These are phyloP conservation scores for Sebastes vulpes DNA, from an alignment of 2,797 vertebrate genomes.

Conservation along the genomic window DNA sequence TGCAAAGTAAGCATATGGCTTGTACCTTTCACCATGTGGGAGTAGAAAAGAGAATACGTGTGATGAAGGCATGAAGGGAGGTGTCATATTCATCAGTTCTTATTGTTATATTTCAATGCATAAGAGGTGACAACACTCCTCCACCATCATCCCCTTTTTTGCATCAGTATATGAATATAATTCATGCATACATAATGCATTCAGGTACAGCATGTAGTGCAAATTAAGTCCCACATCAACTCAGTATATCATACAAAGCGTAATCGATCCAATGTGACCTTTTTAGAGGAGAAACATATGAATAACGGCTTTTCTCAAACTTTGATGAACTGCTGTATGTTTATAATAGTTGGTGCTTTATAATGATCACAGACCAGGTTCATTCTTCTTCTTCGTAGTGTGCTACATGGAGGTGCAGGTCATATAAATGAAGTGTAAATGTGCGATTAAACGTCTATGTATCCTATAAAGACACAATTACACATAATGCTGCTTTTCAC, in stretches of 20 bases:
- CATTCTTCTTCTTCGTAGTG: neutral
- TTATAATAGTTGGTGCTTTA: neutral
- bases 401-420: neutral
- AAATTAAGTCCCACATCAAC: neutral
- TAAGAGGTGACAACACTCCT: neutral
- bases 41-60: neutral
- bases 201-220: neutral
- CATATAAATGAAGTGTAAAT: neutral
- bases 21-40: neutral
- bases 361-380: neutral
- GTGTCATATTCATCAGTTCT: neutral
- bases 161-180: neutral
- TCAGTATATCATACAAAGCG: neutral
- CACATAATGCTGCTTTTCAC: neutral
- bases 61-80: neutral
- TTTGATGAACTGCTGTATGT: neutral
- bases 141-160: neutral
- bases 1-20: constrained; percentile 13
- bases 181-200: neutral
- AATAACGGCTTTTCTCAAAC: neutral
- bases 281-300: neutral
- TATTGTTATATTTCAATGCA: neutral
- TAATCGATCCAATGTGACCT: neutral
- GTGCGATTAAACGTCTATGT: neutral
- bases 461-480: neutral